Evolutionary conservation across 2,888 invertebrate species (phyloP).

Genomic region (Campaea margaritaria): DNA sequence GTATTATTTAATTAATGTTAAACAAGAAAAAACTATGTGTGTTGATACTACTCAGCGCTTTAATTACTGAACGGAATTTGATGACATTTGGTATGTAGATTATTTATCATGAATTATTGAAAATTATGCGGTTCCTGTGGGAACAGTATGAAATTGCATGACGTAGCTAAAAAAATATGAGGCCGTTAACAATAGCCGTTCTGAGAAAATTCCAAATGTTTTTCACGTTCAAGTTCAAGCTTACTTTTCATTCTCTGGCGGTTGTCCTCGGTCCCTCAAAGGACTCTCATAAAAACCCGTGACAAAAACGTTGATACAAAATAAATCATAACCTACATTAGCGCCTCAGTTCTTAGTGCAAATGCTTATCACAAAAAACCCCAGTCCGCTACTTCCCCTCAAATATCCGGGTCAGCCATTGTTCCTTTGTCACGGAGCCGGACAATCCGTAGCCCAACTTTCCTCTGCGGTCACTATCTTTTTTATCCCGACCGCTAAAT

Average conservation of each 20-base stretch:
- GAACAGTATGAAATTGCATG: too few relatives aligned
- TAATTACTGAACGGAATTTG: too few relatives aligned
- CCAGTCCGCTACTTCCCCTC: constrained; percentile 66
- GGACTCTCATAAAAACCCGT: background rate
- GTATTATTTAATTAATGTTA: too few relatives aligned
- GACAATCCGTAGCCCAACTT: constrained; percentile 64
- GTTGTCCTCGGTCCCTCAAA: background rate
- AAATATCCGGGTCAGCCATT: constrained; percentile 77
- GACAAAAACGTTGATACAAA: constrained; percentile 7
- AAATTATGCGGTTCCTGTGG: too few relatives aligned
- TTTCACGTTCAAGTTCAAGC: background rate
- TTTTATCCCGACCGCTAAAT: constrained; percentile 45
- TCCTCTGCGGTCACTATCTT: constrained; percentile 55
- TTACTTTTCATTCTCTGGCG: background rate
- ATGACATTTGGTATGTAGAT: too few relatives aligned
- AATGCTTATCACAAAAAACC: constrained; percentile 57
- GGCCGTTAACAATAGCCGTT: too few relatives aligned
- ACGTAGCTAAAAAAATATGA: too few relatives aligned
- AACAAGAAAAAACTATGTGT: too few relatives aligned
- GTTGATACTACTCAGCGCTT: too few relatives aligned
- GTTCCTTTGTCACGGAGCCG: constrained; percentile 74
- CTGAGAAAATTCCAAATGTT: too few relatives aligned
- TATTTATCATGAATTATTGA: too few relatives aligned
- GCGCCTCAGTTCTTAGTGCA: constrained; percentile 34
- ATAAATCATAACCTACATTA: constrained; percentile 31